phyloP scores from a whole-genome alignment of 2,113 vertebrate species.

The Dicentrarchus labrax region DNA sequence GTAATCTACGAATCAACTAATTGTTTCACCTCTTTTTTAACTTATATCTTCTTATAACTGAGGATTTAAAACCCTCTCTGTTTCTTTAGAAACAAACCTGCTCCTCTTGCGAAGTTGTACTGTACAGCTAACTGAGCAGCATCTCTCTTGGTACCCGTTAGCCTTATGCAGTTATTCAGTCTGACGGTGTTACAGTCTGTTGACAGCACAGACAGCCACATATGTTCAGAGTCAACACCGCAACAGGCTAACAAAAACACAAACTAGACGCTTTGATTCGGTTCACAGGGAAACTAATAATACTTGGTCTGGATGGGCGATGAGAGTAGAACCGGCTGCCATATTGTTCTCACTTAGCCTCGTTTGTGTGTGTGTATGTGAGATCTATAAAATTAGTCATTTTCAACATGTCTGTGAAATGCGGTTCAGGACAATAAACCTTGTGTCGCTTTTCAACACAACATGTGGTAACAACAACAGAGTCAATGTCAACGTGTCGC shows the following conservation, averaged over 20 bases:
- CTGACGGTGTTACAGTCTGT: neutral
- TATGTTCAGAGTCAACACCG: constrained; percentile 35
- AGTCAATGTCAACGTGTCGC: constrained; percentile 31
- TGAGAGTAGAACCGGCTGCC: constrained; percentile 31
- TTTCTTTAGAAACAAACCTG: neutral
- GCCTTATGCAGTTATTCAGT: constrained; percentile 11
- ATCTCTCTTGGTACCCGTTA: constrained; percentile 34
- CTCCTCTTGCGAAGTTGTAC: neutral
- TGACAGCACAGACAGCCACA: constrained; percentile 38
- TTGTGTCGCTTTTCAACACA: constrained; percentile 59
- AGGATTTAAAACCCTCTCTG: too few relatives aligned
- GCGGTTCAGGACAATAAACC: constrained; percentile 64
- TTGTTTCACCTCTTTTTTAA: too few relatives aligned
- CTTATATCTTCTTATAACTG: too few relatives aligned
- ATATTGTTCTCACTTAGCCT: constrained; percentile 25
- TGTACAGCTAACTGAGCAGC: neutral
- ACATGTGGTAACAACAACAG: constrained; percentile 63
- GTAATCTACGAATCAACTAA: neutral
- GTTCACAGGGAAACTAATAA: constrained; percentile 36
- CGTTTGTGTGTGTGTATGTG: neutral
- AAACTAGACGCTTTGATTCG: constrained; percentile 2
- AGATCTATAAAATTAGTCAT: constrained; percentile 23
- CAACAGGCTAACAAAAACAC: constrained; percentile 35
- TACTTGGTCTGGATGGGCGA: constrained; percentile 32
- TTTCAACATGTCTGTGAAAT: constrained; percentile 46